A percentile compares a stretch with the other conserved stretches of the same genome.
Evolutionary conservation across 2,113 vertebrate species (phyloP).

Genomic region (Toxotes jaculatrix): DNA sequence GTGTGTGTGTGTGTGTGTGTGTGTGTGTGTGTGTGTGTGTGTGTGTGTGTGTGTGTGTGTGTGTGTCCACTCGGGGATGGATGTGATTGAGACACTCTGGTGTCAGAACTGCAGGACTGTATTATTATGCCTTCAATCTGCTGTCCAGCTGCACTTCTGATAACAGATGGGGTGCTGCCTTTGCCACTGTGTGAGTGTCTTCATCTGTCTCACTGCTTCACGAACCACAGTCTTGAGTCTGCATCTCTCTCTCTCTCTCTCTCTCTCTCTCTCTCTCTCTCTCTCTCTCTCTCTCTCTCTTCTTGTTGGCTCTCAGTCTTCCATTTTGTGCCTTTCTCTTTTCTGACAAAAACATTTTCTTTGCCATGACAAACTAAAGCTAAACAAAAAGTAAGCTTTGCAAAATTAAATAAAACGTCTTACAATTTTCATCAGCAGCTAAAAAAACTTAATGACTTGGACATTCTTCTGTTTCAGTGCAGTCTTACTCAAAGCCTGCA

Average conservation of each 20-base stretch:
- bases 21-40: neutral
- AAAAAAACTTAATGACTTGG: neutral
- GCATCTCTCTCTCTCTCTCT: neutral
- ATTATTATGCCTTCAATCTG: constrained; percentile 52
- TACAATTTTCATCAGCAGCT: neutral
- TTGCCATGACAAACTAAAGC: neutral
- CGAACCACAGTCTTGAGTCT: neutral
- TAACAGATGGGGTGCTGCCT: constrained; percentile 20
- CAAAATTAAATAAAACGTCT: neutral
- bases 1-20: constrained; percentile 1
- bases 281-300: neutral
- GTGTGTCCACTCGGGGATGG: neutral
- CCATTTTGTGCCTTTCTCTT: neutral
- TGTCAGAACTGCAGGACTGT: constrained; percentile 43
- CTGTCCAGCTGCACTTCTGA: constrained; percentile 35
- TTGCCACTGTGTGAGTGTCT: constrained; percentile 2
- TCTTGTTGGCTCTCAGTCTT: neutral
- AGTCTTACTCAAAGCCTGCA: neutral
- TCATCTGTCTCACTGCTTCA: constrained; percentile 6
- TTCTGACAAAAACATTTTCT: neutral
- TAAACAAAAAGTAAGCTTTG: neutral
- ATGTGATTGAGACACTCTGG: constrained; percentile 43
- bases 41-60: neutral
- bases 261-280: neutral
- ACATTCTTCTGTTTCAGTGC: neutral